Evolutionary conservation across 2,797 vertebrate genomes (phyloP).

Genomic region (Lithobates pipiens): DNA sequence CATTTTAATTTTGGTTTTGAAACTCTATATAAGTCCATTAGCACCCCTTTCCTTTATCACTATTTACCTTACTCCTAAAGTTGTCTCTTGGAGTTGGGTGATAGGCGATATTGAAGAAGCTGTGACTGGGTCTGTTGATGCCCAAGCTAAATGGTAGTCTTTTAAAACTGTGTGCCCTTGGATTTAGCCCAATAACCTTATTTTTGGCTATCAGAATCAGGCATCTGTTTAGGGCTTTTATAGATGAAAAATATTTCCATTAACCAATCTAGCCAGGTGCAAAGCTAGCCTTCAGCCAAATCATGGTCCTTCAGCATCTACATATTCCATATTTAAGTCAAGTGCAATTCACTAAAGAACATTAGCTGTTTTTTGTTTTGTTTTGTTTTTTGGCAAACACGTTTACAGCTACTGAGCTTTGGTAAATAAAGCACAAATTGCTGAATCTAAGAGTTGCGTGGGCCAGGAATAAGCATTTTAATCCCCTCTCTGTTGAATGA

Average conservation of each 20-base stretch:
- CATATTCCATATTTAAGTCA: slow-evolving; percentile 31
- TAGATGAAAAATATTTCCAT: neutral
- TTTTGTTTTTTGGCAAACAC: slow-evolving; percentile 10
- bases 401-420: slow-evolving; percentile 55
- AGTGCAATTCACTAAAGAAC: slow-evolving; percentile 59
- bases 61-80: neutral
- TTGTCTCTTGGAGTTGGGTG: neutral
- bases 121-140: neutral
- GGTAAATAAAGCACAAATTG: slow-evolving; percentile 57
- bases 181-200: neutral
- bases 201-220: neutral
- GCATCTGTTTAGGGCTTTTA: neutral
- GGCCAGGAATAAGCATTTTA: slow-evolving; percentile 9
- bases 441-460: slow-evolving; percentile 10
- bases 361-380: slow-evolving; percentile 28
- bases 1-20: neutral
- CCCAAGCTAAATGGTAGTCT: neutral
- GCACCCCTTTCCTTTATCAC: neutral
- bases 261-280: neutral
- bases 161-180: neutral
- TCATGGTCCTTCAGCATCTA: neutral
- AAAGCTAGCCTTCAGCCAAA: neutral
- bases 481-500: slow-evolving; percentile 66
- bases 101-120: neutral
- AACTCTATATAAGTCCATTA: neutral